Evolutionary conservation across 2,888 invertebrate genomes (phyloP).

Genomic region (Cerastis rubricosa): DNA sequence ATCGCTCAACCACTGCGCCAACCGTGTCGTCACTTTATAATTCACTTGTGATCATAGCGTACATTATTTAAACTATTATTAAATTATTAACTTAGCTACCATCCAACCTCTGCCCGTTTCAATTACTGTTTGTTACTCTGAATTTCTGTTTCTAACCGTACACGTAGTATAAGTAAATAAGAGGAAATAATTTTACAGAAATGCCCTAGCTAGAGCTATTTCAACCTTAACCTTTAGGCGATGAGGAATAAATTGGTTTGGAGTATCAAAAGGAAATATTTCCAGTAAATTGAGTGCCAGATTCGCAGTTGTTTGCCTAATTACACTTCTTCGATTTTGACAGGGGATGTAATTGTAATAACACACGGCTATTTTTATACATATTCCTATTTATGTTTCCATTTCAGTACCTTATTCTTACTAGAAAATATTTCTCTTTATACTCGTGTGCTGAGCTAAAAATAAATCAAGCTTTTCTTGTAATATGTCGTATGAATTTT

Average conservation of each 20-base stretch:
- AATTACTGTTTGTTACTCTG: conserved; percentile 83
- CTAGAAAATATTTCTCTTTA: not conserved
- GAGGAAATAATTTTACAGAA: conserved; percentile 24
- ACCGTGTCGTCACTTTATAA: no score
- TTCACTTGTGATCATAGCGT: conserved; percentile 59
- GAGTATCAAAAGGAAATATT: conserved; percentile 67
- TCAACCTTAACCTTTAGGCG: conserved; percentile 23
- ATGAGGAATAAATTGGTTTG: conserved; percentile 45
- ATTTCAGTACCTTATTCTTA: conserved; percentile 13
- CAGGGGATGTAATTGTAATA: conserved; percentile 59
- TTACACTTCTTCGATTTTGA: conserved; percentile 73
- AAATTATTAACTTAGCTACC: conserved; percentile 67
- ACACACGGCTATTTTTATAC: conserved; percentile 34
- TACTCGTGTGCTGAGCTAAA: conserved; percentile 17
- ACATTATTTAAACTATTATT: conserved; percentile 48
- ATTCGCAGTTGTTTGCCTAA: conserved; percentile 69
- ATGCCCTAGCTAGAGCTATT: conserved; percentile 23
- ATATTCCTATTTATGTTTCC: conserved; percentile 8
- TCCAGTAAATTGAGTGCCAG: conserved; percentile 54
- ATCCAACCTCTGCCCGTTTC: conserved; percentile 75
- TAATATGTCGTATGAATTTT: conserved; percentile 5
- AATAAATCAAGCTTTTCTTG: conserved; percentile 16
- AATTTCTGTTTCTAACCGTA: conserved; percentile 77
- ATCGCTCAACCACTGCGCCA: no score
- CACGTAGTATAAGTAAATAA: conserved; percentile 44